Evolutionary conservation across 2,113 vertebrate genomes (phyloP).

Genomic region (Lampris megalopsis): DNA sequence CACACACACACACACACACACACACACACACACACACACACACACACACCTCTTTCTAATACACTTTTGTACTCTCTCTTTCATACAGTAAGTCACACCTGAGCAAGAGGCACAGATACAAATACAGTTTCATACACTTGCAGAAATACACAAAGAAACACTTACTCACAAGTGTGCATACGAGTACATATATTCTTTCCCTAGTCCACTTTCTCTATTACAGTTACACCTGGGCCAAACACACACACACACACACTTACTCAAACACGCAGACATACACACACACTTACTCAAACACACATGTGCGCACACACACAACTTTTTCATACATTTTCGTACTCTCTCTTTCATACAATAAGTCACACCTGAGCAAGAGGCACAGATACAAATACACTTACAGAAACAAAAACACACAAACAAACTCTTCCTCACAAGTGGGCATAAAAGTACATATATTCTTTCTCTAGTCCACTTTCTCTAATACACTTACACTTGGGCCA

Average conservation of each 20-base stretch:
- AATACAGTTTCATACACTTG: not conserved
- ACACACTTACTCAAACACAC: not conserved
- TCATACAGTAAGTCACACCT: not conserved
- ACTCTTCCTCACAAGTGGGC: too few relatives aligned
- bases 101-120: constrained; percentile 8
- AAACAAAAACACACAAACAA: too few relatives aligned
- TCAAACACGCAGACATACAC: not conserved
- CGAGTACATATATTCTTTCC: too few relatives aligned
- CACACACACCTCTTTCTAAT: not conserved
- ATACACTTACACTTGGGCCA: too few relatives aligned
- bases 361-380: constrained; percentile 8
- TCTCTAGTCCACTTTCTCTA: too few relatives aligned
- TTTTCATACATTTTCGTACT: not conserved
- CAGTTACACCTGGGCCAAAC: not conserved
- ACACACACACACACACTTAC: not conserved
- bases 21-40: not conserved
- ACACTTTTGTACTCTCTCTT: not conserved
- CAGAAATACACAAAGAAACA: too few relatives aligned
- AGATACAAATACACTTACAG: not conserved
- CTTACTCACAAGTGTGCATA: too few relatives aligned
- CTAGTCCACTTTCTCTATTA: too few relatives aligned
- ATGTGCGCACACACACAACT: not conserved
- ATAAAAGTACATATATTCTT: too few relatives aligned
- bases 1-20: not conserved
- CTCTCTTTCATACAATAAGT: not conserved